Percentiles rank a stretch among this genome's conserved stretches.
phyloP scores from a whole-genome alignment of 2,113 vertebrate species.

The Calidris pygmaea region DNA sequence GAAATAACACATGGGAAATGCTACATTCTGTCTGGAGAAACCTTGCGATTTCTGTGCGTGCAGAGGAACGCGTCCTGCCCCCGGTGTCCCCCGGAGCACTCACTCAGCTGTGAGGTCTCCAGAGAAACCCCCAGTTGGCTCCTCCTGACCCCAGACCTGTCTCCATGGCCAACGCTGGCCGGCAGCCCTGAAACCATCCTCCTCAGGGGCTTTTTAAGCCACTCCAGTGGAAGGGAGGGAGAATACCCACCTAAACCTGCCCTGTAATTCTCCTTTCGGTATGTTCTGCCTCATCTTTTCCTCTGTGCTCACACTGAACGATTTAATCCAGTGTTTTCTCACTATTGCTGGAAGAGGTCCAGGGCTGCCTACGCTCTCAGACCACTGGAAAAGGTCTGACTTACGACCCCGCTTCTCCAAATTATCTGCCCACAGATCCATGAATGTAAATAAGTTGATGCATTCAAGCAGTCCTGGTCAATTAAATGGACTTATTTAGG shows the following conservation, averaged over 20 bases:
- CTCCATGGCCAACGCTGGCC: not conserved
- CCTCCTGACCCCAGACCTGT: not conserved
- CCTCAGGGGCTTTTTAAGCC: not conserved
- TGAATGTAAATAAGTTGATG: not conserved
- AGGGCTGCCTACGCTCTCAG: not conserved
- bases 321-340: fast-evolving
- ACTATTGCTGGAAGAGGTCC: not conserved
- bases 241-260: not conserved
- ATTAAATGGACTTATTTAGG: not conserved
- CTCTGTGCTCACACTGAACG: not conserved
- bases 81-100: not conserved
- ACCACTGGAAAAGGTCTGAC: not conserved
- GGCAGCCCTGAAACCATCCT: not conserved
- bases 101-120: too few relatives aligned
- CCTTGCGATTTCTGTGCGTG: not conserved
- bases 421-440: not conserved
- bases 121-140: not conserved
- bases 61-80: not conserved
- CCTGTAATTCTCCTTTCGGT: fast-evolving
- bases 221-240: too few relatives aligned
- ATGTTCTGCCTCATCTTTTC: not conserved
- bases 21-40: not conserved
- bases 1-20: fast-evolving
- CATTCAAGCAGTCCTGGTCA: not conserved
- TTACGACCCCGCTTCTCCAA: not conserved